Evolutionary conservation across 1,140 invertebrate genomes (phyloP), one percentile per base, ranked within the genome.

Genomic region (Geopemphigus sp.): DNA sequence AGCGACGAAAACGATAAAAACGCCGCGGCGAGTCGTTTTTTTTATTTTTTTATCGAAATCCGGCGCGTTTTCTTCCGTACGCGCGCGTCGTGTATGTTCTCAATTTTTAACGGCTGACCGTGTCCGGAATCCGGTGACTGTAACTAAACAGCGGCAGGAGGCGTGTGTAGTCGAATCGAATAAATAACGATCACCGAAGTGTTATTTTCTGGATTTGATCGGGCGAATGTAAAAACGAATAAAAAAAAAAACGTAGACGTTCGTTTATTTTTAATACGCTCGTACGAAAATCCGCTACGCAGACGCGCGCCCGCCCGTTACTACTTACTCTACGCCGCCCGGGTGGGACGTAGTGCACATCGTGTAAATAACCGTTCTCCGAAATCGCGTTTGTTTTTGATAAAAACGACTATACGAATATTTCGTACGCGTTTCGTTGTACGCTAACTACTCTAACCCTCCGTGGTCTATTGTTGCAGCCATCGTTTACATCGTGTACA

Each of bases 121-220:
- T 64, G 1, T 29, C 10, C 29, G 17, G 15, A 17, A 64, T 64
- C 4, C 11, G 64, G 19, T 8, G n/a, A 24, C 39, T 5, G 39
- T 66, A 29, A 66, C n/a, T 47, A 6, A 39, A 47, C 1, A 45
- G 39, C 14, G 2, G 4, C n/a, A n/a, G n/a, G n/a, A n/a, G n/a
- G n/a, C n/a, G 11, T 45, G 15, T 68, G 24, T 29, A n/a, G 39
- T 47, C 12, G 17, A 68, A 68, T 47, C 22, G 39, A 68, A 68
- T 45, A 45, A 39, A 45, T 66, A 66, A 39, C 45, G 11, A 22
- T 39, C 11, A 12, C n/a, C 8, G n/a, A 24, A 66, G 39, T 68
- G 39, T 14, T 22, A 66, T 14, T 47, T 47, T 68, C 64, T 68
- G 12, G 64, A 68, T 68, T 68, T 15, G 63, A 47, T 47, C 64